A percentile compares a stretch with the other conserved stretches of the same genome.
phyloP scores from a whole-genome alignment of 2,888 invertebrate genomes.

The Leucophora obtusa region DNA sequence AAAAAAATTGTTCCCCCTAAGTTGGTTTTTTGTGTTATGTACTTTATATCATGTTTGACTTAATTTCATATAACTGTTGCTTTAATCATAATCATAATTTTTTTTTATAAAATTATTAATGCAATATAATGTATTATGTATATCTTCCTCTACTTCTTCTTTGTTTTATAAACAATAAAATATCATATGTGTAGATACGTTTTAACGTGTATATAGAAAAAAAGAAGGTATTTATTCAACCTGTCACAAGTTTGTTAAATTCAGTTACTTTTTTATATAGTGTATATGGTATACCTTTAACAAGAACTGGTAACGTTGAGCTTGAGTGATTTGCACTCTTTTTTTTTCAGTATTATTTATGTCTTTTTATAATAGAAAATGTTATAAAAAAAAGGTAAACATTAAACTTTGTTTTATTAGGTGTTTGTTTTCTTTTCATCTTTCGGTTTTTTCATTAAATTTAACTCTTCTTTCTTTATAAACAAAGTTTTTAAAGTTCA shows the following conservation, averaged over 20 bases:
- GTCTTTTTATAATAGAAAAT: slow-evolving; percentile 53
- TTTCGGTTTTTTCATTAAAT: not conserved
- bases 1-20: slow-evolving; percentile 12
- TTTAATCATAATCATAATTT: slow-evolving; percentile 67
- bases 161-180: slow-evolving; percentile 2
- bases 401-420: slow-evolving; percentile 47
- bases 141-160: slow-evolving; percentile 6
- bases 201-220: slow-evolving; percentile 31
- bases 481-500: not conserved
- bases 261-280: slow-evolving; percentile 57
- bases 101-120: slow-evolving; percentile 73
- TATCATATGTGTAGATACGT: slow-evolving; percentile 2
- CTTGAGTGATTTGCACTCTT: slow-evolving; percentile 72
- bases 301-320: slow-evolving; percentile 71
- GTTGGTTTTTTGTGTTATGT: slow-evolving; percentile 30
- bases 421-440: slow-evolving; percentile 27
- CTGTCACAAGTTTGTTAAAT: slow-evolving; percentile 63
- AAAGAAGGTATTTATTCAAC: slow-evolving; percentile 69
- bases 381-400: slow-evolving; percentile 54
- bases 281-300: slow-evolving; percentile 1
- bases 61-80: slow-evolving; percentile 72
- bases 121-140: slow-evolving; percentile 65
- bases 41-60: slow-evolving; percentile 61
- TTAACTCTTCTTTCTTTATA: slow-evolving; percentile 19
- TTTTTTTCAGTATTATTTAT: slow-evolving; percentile 52